Base-by-base conservation (phyloP, 30 jellyfish, hydroid and myxozoan genomes). In the Pelagia noctiluca region DNA sequence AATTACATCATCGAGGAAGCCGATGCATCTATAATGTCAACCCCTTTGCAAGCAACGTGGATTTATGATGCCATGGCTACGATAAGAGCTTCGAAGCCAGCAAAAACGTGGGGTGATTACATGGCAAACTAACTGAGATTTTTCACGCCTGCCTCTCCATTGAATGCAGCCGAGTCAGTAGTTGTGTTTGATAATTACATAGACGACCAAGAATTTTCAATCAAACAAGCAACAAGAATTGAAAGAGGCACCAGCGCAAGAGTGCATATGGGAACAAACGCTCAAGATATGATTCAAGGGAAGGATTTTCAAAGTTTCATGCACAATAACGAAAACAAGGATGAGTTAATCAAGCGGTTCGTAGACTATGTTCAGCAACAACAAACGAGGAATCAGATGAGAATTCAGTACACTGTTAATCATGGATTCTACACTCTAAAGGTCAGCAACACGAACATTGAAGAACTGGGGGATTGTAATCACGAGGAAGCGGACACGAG, bases 161-260 rank as follows among this genome's bases (percentile, higher is more conserved):
- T 60, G 89, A n/a, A 60, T 46, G 89, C 89, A 16, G 42, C 34
- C 62, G 89, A 78, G 36, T 33, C 54, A 48, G n/a, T n/a, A n/a
- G n/a, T n/a, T n/a, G n/a, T n/a, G n/a, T n/a, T n/a, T n/a, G n/a
- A n/a, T n/a, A n/a, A n/a, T n/a, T n/a, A n/a, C n/a, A n/a, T n/a
- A n/a, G n/a, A n/a, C n/a, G n/a, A n/a, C n/a, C n/a, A n/a, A n/a
- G n/a, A n/a, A n/a, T n/a, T n/a, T n/a, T n/a, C n/a, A n/a, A n/a
- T n/a, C n/a, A n/a, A n/a, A n/a, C 81, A 78, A 78, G 80, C 73
- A 57, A 66, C 30, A 62, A 60, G 82, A 68, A 52, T 60, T 47
- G 89, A 78, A 78, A 78, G 89, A 78, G 82, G 89, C 30, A 11
- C 73, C 82, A 78, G 89, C 42, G 60, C 89, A 63, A 78, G 89